phyloP scores from a whole-genome alignment of 2,797 vertebrate genomes.

The Chelidonichthys spinosus region DNA sequence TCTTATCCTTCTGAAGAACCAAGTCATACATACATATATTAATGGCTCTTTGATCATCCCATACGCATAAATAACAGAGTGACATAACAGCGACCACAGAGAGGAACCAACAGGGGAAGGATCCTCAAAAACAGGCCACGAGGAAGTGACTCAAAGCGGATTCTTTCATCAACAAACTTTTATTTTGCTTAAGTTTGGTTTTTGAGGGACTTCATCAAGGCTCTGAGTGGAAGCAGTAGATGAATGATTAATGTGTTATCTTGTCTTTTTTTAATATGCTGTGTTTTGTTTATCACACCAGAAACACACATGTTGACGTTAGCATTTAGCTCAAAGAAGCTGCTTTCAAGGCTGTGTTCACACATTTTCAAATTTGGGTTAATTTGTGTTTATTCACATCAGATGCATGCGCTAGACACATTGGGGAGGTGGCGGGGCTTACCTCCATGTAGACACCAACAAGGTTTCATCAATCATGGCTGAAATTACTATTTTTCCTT shows the following conservation, averaged over 20 bases:
- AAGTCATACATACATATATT: conserved; percentile 64
- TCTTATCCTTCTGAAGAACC: conserved; percentile 30
- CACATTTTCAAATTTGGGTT: too few species aligned
- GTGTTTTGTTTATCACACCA: too few species aligned
- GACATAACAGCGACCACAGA: conserved; percentile 54
- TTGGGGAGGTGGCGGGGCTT: too few species aligned
- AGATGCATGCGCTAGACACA: too few species aligned
- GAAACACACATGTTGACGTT: too few species aligned
- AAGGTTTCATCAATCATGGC: too few species aligned
- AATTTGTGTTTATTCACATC: too few species aligned
- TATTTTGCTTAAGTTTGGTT: neutral
- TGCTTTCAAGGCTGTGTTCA: too few species aligned
- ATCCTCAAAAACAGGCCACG: conserved; percentile 37
- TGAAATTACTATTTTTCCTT: too few species aligned
- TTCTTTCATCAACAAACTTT: conserved; percentile 24
- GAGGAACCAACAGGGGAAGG: conserved; percentile 57
- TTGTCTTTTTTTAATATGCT: too few species aligned
- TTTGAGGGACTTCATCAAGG: neutral
- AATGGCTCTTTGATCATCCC: conserved; percentile 61
- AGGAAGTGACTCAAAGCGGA: conserved; percentile 55
- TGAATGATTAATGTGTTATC: neutral
- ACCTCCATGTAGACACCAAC: too few species aligned
- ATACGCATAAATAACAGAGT: conserved; percentile 61
- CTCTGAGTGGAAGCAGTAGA: neutral
- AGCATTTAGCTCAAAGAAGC: too few species aligned